Conservation (phyloP, 2,888 invertebrate genomes). For the Amblyjoppa fuscipennis region DNA sequence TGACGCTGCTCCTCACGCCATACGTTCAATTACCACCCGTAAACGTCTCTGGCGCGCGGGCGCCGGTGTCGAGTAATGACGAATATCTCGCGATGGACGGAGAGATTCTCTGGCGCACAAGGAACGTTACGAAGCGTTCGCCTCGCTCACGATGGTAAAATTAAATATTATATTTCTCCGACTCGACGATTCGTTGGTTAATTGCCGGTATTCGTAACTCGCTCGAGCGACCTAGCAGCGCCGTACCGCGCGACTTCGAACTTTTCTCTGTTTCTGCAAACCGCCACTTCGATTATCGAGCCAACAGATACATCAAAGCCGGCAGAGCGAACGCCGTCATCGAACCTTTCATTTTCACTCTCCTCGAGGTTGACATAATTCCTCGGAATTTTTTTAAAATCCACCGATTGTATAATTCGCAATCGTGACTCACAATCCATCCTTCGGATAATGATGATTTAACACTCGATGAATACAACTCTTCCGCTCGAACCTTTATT, state of each 20-base stretch:
- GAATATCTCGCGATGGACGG: slow-evolving; percentile 28
- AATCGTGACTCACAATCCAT: slow-evolving; percentile 11
- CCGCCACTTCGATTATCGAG: neutral
- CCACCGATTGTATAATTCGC: slow-evolving; percentile 11
- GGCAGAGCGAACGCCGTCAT: neutral
- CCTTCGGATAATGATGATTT: neutral
- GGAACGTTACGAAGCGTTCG: slow-evolving; percentile 15
- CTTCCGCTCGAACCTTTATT: neutral
- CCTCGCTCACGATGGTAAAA: slow-evolving; percentile 23
- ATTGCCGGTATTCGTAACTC: slow-evolving; percentile 34
- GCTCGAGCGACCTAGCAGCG: neutral
- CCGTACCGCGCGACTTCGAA: neutral
- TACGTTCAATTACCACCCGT: slow-evolving; percentile 56
- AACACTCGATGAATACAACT: neutral
- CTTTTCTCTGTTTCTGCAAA: neutral
- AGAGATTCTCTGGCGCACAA: neutral
- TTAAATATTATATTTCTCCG: slow-evolving; percentile 40
- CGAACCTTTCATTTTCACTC: neutral
- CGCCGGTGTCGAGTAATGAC: slow-evolving; percentile 33
- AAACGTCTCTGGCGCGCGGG: slow-evolving; percentile 41
- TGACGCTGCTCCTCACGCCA: slow-evolving; percentile 25
- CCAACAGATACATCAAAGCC: neutral
- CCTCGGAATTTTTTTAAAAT: neutral
- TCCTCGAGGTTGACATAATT: neutral
- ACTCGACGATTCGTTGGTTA: slow-evolving; percentile 46